phyloP scores from a whole-genome alignment of 2,888 invertebrate genomes.

The Stenolophus ochropezus region DNA sequence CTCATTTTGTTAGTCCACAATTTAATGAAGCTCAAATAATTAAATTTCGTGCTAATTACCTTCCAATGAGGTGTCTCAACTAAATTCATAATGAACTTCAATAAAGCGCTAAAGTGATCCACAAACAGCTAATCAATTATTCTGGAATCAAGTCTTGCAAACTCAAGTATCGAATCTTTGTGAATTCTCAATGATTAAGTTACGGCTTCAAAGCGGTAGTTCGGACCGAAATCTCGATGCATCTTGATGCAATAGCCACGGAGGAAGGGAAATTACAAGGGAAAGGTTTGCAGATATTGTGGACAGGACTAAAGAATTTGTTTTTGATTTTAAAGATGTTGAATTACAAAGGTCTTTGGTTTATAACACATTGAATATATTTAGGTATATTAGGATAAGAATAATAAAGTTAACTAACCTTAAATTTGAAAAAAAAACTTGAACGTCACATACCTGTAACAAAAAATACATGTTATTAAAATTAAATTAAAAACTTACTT shows the following conservation, averaged over 20 bases:
- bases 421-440: too few relatives aligned
- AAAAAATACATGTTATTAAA: too few relatives aligned
- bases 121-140: constrained; percentile 58
- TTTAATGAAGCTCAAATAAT: background rate
- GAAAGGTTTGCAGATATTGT: background rate
- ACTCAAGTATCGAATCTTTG: constrained; percentile 57
- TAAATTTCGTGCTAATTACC: constrained; percentile 23
- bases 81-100: constrained; percentile 38
- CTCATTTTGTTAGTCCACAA: too few relatives aligned
- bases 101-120: constrained; percentile 47
- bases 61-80: constrained; percentile 10
- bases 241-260: background rate
- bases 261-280: background rate
- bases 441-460: too few relatives aligned
- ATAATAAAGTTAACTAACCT: too few relatives aligned
- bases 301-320: background rate
- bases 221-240: background rate
- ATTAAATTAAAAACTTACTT: too few relatives aligned
- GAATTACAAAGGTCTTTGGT: too few relatives aligned
- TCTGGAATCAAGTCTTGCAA: constrained; percentile 49
- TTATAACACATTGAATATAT: too few relatives aligned
- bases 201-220: constrained; percentile 56
- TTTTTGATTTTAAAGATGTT: too few relatives aligned
- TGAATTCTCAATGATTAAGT: constrained; percentile 57
- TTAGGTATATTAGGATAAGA: too few relatives aligned